A percentile compares a stretch with the other conserved stretches of the same genome.
Conservation (phyloP, 2,113 vertebrate genomes). For the Dolichotis patagonum region DNA sequence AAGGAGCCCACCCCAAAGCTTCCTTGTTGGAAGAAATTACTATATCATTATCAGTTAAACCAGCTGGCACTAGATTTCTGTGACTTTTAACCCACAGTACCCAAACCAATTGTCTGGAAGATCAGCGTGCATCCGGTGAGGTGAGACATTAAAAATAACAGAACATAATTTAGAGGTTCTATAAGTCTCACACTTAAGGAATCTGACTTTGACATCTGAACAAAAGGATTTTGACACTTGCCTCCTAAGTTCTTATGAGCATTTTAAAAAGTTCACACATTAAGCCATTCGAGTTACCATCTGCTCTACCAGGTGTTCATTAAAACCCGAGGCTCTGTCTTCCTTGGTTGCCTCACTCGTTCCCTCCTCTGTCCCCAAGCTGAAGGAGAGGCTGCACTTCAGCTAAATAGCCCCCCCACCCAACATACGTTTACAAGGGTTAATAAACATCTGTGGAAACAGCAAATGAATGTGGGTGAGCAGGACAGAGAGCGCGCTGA, state of each 20-base stretch:
- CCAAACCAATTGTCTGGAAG: not conserved
- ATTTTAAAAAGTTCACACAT: not conserved
- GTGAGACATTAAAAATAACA: not conserved
- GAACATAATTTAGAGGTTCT: not conserved
- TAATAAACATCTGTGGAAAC: not conserved
- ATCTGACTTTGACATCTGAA: not conserved
- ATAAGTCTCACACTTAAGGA: not conserved
- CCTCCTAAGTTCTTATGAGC: not conserved
- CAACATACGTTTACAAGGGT: not conserved
- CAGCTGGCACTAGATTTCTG: not conserved
- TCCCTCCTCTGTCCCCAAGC: not conserved
- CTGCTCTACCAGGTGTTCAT: not conserved
- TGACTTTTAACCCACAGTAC: not conserved
- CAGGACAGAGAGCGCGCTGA: not conserved
- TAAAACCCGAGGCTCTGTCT: not conserved
- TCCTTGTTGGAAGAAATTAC: not conserved
- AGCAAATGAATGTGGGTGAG: not conserved
- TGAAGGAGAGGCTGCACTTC: not conserved
- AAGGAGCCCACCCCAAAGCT: not conserved
- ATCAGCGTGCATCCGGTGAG: not conserved
- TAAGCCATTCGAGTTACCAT: not conserved
- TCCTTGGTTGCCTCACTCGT: not conserved
- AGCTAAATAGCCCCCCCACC: not conserved
- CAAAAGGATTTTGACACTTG: not conserved
- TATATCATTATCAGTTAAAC: not conserved